Evolutionary conservation across 2,888 invertebrate species (phyloP).

Genomic region (Yponomeuta evonymella): DNA sequence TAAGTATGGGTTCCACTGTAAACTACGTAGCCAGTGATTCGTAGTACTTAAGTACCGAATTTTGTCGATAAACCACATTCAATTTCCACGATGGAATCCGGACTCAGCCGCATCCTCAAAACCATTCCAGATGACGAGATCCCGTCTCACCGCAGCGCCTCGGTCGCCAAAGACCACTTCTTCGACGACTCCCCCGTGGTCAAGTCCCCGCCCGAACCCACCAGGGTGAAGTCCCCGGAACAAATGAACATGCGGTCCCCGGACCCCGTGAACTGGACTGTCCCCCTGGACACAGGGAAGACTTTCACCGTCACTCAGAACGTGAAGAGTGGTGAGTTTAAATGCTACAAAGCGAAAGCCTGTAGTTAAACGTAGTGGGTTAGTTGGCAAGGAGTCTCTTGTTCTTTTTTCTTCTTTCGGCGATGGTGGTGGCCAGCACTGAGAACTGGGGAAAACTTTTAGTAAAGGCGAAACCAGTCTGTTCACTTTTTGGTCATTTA

Average conservation of each 20-base stretch:
- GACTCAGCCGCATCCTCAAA: background rate
- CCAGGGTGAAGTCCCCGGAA: slow-evolving; percentile 94
- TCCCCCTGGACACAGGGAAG: slow-evolving; percentile 94
- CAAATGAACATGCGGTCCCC: slow-evolving; percentile 94
- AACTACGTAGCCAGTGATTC: too few species aligned
- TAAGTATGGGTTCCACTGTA: too few species aligned
- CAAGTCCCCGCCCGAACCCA: slow-evolving; percentile 95
- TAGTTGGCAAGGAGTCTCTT: slow-evolving; percentile 18
- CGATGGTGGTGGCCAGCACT: background rate
- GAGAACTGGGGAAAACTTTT: too few species aligned
- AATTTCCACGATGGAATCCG: background rate
- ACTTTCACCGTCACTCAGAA: slow-evolving; percentile 95
- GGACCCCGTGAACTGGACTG: slow-evolving; percentile 96
- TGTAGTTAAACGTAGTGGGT: slow-evolving; percentile 40
- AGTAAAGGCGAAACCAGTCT: too few species aligned
- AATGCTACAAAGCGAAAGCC: slow-evolving; percentile 45
- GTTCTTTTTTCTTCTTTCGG: background rate
- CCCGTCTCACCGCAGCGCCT: slow-evolving; percentile 67
- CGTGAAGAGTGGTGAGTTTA: slow-evolving; percentile 80
- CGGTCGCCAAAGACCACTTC: slow-evolving; percentile 71
- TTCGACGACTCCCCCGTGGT: slow-evolving; percentile 80
- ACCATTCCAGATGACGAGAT: slow-evolving; percentile 56
- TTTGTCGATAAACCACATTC: background rate
- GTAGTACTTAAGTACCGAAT: too few species aligned
- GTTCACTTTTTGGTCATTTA: too few species aligned